Evolutionary conservation across 2,888 invertebrate genomes (phyloP), one percentile per base, ranked within the genome.

Genomic region (Dynastes tityus): DNA sequence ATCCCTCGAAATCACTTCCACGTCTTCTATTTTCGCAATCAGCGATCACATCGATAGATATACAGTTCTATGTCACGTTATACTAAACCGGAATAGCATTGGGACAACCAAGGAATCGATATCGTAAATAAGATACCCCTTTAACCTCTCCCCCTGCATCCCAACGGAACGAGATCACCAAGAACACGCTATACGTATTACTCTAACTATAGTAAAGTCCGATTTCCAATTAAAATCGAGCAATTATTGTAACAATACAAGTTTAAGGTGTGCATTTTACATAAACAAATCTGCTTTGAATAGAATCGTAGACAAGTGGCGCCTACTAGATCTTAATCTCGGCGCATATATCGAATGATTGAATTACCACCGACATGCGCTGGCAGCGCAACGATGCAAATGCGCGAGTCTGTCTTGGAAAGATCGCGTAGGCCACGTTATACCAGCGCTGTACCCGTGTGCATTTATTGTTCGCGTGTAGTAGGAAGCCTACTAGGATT

Each of bases 321-420:
- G 83, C 83, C 83, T 83, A 82, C 82, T 78, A 81, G 83, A 83
- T 83, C 82, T 80, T 82, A 83, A 83, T 83, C 83, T 79, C 71
- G 76, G 81, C 45, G 75, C 16, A 49, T 45, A 81, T 81, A 82
- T 81, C 81, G 73, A 68, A 79, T 81, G 81, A 81, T 81, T 81
- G 81, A 81, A 81, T 81, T 82, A 81, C 82, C 78, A 68, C 53
- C 73, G 81, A 80, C 80, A 78, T 80, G 79, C 80, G 63, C 58
- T 58, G 63, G 75, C 79, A 76, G 80, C 80, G 80, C 77, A 81
- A 80, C 79, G 78, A 81, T 80, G 80, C 77, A 80, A 80, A 80
- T 80, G 78, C 76, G 29, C 45, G 45, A 55, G 40, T 32, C 45
- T 40, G 61, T 11, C 45, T 11, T 32, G 22, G 45, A 32, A 29